phyloP scores from a whole-genome alignment of 2,888 invertebrate species.

The Fragum fragum region DNA sequence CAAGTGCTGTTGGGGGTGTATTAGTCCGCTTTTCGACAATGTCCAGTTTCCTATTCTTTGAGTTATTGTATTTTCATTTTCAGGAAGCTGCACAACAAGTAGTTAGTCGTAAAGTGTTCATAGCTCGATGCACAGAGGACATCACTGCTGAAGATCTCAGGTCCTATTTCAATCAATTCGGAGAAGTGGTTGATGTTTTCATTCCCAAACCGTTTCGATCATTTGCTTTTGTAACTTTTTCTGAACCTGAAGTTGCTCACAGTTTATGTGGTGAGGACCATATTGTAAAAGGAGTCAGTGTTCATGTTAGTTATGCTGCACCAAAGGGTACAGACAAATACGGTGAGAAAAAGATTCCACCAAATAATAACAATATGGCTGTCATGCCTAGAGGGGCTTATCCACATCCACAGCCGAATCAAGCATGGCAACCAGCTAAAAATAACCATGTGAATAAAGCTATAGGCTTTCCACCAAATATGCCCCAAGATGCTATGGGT shows the following conservation, averaged over 20 bases:
- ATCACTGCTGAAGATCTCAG: constrained; percentile 95
- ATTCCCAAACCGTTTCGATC: constrained; percentile 95
- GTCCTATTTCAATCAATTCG: constrained; percentile 94
- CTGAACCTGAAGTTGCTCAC: constrained; percentile 96
- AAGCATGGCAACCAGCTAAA: constrained; percentile 49
- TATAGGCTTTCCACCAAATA: constrained; percentile 57
- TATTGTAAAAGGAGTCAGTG: constrained; percentile 94
- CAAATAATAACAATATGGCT: constrained; percentile 43
- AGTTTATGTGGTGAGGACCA: constrained; percentile 97
- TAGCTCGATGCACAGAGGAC: constrained; percentile 97
- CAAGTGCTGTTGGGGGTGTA: too few relatives aligned
- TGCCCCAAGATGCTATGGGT: constrained; percentile 69
- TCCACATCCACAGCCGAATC: constrained; percentile 43
- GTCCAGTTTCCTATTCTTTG: neutral
- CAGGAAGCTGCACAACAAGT: constrained; percentile 83
- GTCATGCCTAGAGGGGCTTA: constrained; percentile 48
- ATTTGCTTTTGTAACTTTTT: constrained; percentile 95
- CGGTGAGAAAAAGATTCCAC: constrained; percentile 55
- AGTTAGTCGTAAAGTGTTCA: constrained; percentile 93
- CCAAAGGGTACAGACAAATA: constrained; percentile 83
- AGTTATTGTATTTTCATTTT: too few relatives aligned
- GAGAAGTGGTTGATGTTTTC: constrained; percentile 98
- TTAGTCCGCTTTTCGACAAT: neutral
- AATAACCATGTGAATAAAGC: constrained; percentile 61
- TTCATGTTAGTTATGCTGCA: constrained; percentile 88